Evolutionary conservation across 2,888 invertebrate species (phyloP).

Genomic region (Prosapia bicincta): DNA sequence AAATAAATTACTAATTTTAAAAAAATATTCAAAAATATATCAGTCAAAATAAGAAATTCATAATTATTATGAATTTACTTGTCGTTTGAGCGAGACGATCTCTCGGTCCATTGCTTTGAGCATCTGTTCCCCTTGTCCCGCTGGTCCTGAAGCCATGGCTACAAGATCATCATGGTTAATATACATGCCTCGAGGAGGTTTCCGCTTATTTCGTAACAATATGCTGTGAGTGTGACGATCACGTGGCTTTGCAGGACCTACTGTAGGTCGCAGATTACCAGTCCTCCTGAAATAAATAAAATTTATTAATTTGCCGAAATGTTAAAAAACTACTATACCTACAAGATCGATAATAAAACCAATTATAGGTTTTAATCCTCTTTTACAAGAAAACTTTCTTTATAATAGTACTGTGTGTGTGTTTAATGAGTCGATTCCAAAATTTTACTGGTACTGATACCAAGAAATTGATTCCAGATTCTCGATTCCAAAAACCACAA

Average conservation of each 20-base stretch:
- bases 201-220: conserved; percentile 57
- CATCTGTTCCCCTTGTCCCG: conserved; percentile 75
- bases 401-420: too few relatives aligned
- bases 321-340: too few relatives aligned
- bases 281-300: conserved; percentile 61
- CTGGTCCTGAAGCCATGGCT: conserved; percentile 78
- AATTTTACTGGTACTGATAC: too few relatives aligned
- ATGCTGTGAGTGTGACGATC: conserved; percentile 45
- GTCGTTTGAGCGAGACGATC: conserved; percentile 90
- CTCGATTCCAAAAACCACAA: too few relatives aligned
- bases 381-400: too few relatives aligned
- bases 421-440: too few relatives aligned
- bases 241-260: conserved; percentile 58
- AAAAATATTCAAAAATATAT: too few relatives aligned
- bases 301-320: too few relatives aligned
- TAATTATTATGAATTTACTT: conserved; percentile 65
- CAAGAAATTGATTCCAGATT: too few relatives aligned
- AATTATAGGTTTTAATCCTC: too few relatives aligned
- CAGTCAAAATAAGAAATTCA: conserved; percentile 2
- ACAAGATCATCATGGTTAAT: conserved; percentile 96
- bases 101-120: conserved; percentile 91
- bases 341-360: too few relatives aligned
- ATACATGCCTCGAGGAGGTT: conserved; percentile 95
- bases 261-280: conserved; percentile 74
- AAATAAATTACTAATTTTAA: too few relatives aligned